Base-by-base conservation (phyloP, 2,797 vertebrate genomes). In the Oreochromis mossambicus region DNA sequence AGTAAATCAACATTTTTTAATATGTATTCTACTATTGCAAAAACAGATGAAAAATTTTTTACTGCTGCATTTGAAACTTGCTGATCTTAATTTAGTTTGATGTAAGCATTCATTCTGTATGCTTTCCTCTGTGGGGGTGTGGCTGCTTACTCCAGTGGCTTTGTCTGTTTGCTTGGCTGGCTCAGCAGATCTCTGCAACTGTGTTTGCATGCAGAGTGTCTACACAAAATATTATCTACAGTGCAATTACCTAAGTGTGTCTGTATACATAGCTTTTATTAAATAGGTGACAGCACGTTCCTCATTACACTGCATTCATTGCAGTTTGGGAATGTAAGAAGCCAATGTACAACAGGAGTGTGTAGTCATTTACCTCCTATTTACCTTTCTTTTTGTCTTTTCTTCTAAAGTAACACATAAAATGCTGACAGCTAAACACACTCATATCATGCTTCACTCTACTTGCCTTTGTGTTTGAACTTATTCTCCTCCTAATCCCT, bases 81-180 rank as follows among this genome's bases (percentile, higher is more conserved):
- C 7, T 13, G 7, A 68, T 54, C 12, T 34, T 32, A 17, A 17
- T 52, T 78, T 58, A 61, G 6, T 55, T 61, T 12, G 17, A 21
- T 48, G 24, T 51, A 21, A 77, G 29, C 15, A 79, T 76, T 63
- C 5, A 21, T 61, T 46, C 17, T 79, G 36, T 34, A 10, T 78
- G n/a, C 54, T 86, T 17, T 80, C 54, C 78, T 15, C 19, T 10
- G 46, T 7, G 51, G 84, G 80, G 88, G 83, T 84, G 86, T 90
- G 86, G 86, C 82, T 82, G 66, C 81, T 86, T 86, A 87, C 87
- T 86, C 52, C 76, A 90, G 80, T 81, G 86, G 79, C 90, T 90
- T 88, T 92, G 82, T 87, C 75, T 79, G 80, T 87, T 54, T 92
- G 91, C 90, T 88, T 87, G 91, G 85, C 88, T 87, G 51, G 77